Conservation (phyloP, 2,888 invertebrate species). For the Julus scandinavius region DNA sequence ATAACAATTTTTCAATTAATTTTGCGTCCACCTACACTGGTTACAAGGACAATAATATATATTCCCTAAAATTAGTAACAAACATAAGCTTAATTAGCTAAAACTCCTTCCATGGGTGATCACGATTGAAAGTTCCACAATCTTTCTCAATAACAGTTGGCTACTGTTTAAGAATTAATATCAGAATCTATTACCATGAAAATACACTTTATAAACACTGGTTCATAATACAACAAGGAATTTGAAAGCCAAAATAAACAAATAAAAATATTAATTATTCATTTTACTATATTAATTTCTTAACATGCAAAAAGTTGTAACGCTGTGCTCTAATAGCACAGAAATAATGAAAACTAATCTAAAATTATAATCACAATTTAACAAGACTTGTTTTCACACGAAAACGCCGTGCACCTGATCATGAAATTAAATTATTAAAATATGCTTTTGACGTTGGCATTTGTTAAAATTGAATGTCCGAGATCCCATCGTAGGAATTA, state of each 20-base stretch:
- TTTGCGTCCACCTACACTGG: too few species aligned
- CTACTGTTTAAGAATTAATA: too few species aligned
- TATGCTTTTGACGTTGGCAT: constrained; percentile 32
- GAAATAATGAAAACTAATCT: constrained; percentile 29
- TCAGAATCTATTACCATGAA: too few species aligned
- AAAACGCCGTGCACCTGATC: constrained; percentile 38
- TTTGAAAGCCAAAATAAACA: background rate
- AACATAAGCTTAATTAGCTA: too few species aligned
- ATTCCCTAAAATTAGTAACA: too few species aligned
- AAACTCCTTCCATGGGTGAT: too few species aligned
- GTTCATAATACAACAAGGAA: too few species aligned
- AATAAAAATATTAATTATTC: constrained; percentile 21
- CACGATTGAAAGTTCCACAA: too few species aligned
- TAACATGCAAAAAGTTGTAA: background rate
- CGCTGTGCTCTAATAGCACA: constrained; percentile 30
- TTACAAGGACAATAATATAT: too few species aligned
- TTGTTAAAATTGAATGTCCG: constrained; percentile 32
- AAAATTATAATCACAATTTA: constrained; percentile 7
- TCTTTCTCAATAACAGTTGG: too few species aligned
- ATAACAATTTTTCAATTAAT: too few species aligned
- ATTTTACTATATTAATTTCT: background rate
- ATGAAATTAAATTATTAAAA: constrained; percentile 45
- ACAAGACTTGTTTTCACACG: constrained; percentile 7
- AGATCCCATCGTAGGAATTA: constrained; percentile 2
- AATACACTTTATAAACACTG: too few species aligned